phyloP scores from a whole-genome alignment of 2,888 invertebrate species.

The Amblyjoppa proteus region DNA sequence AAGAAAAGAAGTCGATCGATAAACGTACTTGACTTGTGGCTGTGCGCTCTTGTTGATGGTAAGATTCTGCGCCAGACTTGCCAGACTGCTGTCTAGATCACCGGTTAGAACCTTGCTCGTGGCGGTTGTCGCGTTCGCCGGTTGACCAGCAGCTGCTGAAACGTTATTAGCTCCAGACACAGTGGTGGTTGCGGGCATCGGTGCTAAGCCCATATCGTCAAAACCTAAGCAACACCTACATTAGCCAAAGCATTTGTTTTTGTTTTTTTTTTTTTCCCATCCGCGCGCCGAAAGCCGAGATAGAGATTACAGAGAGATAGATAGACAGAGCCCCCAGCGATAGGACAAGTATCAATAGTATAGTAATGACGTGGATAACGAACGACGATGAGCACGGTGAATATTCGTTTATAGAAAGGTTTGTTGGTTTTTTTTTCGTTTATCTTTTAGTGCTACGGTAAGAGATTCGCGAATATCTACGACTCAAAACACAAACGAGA shows the following conservation, averaged over 20 bases:
- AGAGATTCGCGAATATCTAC: conserved; percentile 50
- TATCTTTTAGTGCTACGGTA: conserved; percentile 20
- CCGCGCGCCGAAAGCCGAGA: conserved; percentile 44
- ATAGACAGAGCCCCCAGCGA: conserved; percentile 20
- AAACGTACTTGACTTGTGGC: conserved; percentile 90
- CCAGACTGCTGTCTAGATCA: conserved; percentile 97
- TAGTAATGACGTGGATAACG: conserved; percentile 32
- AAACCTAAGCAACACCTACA: conserved; percentile 86
- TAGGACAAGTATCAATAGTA: conserved; percentile 31
- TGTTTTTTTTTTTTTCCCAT: neutral
- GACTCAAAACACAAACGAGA: conserved; percentile 36
- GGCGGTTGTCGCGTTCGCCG: conserved; percentile 85
- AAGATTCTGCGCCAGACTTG: conserved; percentile 96
- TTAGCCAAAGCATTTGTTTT: conserved; percentile 69
- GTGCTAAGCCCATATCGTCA: conserved; percentile 91
- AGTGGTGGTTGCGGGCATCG: conserved; percentile 86
- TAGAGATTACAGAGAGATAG: conserved; percentile 22
- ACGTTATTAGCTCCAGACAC: conserved; percentile 81
- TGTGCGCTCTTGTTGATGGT: conserved; percentile 92
- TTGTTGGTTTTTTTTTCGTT: neutral
- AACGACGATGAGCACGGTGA: conserved; percentile 13
- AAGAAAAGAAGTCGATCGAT: conserved; percentile 12
- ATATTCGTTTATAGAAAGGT: conserved; percentile 22
- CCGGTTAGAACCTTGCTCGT: conserved; percentile 93
- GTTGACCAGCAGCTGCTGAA: conserved; percentile 82